phyloP scores from a whole-genome alignment of 2,113 vertebrate species.

The Ageneiosus marmoratus region DNA sequence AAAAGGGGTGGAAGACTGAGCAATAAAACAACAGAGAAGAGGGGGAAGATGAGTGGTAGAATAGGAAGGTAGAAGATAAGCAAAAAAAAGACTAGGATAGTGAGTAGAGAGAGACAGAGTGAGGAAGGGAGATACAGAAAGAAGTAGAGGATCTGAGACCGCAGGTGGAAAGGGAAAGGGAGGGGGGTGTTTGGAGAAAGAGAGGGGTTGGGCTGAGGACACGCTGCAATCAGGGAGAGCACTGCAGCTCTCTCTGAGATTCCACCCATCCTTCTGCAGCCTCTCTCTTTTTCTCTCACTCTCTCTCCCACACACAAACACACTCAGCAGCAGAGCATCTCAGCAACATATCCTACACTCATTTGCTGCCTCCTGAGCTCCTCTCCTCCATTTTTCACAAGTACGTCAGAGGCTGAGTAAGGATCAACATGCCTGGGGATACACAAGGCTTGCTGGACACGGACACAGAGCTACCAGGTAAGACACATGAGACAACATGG shows the following conservation, averaged over 20 bases:
- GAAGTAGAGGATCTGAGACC: background rate
- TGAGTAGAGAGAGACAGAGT: constrained; percentile 40
- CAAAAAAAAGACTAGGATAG: background rate
- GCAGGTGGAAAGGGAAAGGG: constrained; percentile 17
- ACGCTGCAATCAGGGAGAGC: constrained; percentile 61
- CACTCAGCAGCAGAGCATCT: constrained; percentile 45
- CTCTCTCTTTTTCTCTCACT: constrained; percentile 12
- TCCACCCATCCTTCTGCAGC: constrained; percentile 52
- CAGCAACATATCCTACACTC: constrained; percentile 26
- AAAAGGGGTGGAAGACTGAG: constrained; percentile 10
- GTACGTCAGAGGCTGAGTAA: constrained; percentile 67
- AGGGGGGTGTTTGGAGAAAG: constrained; percentile 6
- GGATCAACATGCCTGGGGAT: constrained; percentile 74
- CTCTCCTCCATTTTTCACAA: constrained; percentile 27
- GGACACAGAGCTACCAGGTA: constrained; percentile 76
- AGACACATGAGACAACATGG: constrained; percentile 47
- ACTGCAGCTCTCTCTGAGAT: constrained; percentile 71
- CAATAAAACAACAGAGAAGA: constrained; percentile 16
- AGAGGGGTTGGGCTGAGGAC: constrained; percentile 48
- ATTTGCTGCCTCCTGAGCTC: constrained; percentile 29
- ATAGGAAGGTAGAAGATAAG: constrained; percentile 6
- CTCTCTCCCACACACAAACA: constrained; percentile 17
- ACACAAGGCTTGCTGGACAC: constrained; percentile 69
- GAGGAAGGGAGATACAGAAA: constrained; percentile 25
- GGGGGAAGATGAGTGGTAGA: constrained; percentile 23